phyloP scores from a whole-genome alignment of 2,888 invertebrate species.

The Tricholauxania praeusta region DNA sequence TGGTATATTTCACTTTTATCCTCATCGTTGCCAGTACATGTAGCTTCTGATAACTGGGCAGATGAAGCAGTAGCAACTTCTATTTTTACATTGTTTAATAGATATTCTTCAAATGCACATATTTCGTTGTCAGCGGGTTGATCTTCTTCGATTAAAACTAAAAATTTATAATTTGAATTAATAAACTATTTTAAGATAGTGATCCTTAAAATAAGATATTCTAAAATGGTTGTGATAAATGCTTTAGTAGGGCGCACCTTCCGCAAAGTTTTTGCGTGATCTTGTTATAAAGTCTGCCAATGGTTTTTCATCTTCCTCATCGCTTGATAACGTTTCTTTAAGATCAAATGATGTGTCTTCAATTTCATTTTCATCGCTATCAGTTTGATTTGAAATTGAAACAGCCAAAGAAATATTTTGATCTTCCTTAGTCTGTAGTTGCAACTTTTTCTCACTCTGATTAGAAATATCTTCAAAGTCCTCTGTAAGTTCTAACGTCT shows the following conservation, averaged over 20 bases:
- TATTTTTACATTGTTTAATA: neutral
- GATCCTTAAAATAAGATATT: neutral
- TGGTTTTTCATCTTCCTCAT: conserved; percentile 49
- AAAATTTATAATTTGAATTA: conserved; percentile 36
- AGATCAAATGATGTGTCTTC: conserved; percentile 22
- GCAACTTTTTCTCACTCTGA: no score
- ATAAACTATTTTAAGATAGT: conserved; percentile 22
- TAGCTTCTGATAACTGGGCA: neutral
- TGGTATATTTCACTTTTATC: neutral
- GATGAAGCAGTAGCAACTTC: neutral
- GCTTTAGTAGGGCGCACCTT: conserved; percentile 11
- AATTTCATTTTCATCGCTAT: conserved; percentile 23
- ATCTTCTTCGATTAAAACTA: conserved; percentile 25
- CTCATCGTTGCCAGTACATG: neutral
- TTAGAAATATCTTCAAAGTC: no score
- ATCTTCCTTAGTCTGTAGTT: no score
- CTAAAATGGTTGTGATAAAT: conserved; percentile 8
- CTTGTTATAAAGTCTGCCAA: conserved; percentile 39
- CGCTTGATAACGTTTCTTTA: conserved; percentile 26
- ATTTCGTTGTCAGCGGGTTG: conserved; percentile 40
- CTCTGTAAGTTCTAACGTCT: no score
- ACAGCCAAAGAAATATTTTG: no score
- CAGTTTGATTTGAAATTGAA: no score
- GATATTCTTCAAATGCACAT: neutral
- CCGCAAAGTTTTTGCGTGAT: conserved; percentile 28